Evolutionary conservation across 2,113 vertebrate genomes (phyloP), one percentile per base, ranked within the genome.

Genomic region (Neopipo cinnamomea): DNA sequence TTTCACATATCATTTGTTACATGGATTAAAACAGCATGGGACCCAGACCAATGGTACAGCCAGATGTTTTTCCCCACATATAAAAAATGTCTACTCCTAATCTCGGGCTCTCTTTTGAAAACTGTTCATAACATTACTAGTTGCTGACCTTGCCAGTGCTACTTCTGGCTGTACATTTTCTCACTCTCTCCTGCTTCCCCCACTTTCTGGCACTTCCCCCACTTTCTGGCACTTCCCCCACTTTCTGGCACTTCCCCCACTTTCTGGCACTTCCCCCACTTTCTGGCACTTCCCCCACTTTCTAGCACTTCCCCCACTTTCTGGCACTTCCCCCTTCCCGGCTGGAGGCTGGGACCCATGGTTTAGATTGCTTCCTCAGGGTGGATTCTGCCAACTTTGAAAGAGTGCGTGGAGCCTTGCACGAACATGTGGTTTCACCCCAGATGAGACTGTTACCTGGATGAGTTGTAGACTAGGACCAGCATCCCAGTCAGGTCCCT

Each of bases 111-210:
- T 17, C 55, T 70, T 85, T 61, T 81, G 65, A 93, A 94, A 80
- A 71, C 44, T 68, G 72, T 44, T 91, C 74, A 20, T 92, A 89
- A 62, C 52, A 35, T 80, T 85, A 25, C 68, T 86, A 22, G 24
- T 42, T 85, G 73, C 77, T 89, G 82, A 94, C 83, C 55, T 85
- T 86, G 78, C 88, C 91, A 93, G 79, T 87, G 94, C 73, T 95
- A 63, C 92, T 92, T 75, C 83, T 95, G 96, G 88, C 89, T 92
- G 91, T 95, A 92, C 89, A 91, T 95, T 93, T 93, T 95, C 91
- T 92, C 59, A 74, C 83, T 93, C 85, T 70, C 27, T 81, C 58
- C 73, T 63, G 28, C 81, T 93, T 83, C 31, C 84, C 30, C 50
- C 17, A 21, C 35, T 88, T 96, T 71, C 79, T 94, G 93, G 90